Percentiles rank a stretch among this genome's conserved stretches.
phyloP scores from a whole-genome alignment of 2,113 vertebrate genomes.

The Spermophilus dauricus region DNA sequence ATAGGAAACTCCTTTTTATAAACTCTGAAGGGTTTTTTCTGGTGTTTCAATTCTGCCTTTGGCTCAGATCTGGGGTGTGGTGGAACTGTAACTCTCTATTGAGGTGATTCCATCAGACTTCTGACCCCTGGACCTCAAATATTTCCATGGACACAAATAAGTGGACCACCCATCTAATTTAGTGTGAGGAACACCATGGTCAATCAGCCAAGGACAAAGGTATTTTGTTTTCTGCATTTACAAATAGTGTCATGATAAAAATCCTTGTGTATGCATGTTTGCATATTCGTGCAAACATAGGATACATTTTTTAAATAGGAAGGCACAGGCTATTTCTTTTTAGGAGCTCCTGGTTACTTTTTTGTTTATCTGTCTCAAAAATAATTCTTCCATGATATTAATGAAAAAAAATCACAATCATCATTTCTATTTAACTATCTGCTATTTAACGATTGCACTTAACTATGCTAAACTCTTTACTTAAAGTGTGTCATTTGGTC shows the following conservation, averaged over 20 bases:
- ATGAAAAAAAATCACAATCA: not conserved
- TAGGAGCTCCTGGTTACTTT: not conserved
- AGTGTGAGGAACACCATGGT: not conserved
- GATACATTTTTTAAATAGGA: not conserved
- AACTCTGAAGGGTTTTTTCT: not conserved
- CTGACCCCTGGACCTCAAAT: not conserved
- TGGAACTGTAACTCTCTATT: not conserved
- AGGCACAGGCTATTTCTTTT: not conserved
- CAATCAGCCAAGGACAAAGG: slow-evolving; percentile 1
- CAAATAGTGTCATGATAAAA: not conserved
- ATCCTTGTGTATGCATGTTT: not conserved
- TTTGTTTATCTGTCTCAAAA: slow-evolving; percentile 2
- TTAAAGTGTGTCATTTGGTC: not conserved
- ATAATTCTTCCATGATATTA: not conserved
- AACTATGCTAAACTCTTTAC: not conserved
- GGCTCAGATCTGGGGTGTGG: not conserved
- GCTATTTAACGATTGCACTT: not conserved
- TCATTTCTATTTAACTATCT: not conserved
- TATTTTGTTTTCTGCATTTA: not conserved
- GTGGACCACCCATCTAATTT: not conserved
- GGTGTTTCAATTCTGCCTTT: not conserved
- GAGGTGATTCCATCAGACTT: not conserved
- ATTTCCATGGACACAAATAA: not conserved
- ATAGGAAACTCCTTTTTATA: not conserved
- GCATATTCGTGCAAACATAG: not conserved